phyloP scores from a whole-genome alignment of 2,113 vertebrate genomes.

The Gobio gobio region DNA sequence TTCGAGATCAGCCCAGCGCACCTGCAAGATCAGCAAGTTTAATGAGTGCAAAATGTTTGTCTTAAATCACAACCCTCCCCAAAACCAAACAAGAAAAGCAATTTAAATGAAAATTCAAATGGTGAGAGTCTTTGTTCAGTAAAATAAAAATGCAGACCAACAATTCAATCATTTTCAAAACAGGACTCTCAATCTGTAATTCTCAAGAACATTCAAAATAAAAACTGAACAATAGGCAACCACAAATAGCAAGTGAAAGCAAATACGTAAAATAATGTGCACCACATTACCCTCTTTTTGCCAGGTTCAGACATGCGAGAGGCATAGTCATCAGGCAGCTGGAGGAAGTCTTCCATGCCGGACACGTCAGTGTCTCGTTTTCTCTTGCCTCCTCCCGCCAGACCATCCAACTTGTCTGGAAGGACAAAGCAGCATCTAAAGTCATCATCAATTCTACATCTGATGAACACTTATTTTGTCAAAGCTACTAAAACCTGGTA shows the following conservation, averaged over 20 bases:
- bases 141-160: conserved; percentile 4
- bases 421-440: conserved; percentile 74
- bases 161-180: neutral
- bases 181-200: neutral
- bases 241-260: neutral
- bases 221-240: neutral
- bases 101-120: neutral
- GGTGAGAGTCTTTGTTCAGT: neutral
- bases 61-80: neutral
- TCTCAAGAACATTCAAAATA: neutral
- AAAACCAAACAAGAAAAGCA: neutral
- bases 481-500: neutral
- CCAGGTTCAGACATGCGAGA: conserved; percentile 94
- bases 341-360: conserved; percentile 94
- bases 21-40: conserved; percentile 72
- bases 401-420: conserved; percentile 96
- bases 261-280: neutral
- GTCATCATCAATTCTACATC: conserved; percentile 37
- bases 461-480: neutral
- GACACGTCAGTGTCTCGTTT: conserved; percentile 89
- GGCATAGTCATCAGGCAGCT: conserved; percentile 97
- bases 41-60: neutral
- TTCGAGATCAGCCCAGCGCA: conserved; percentile 98
- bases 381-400: conserved; percentile 89
- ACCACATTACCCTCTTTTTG: conserved; percentile 90